A percentile compares a stretch with the other conserved stretches of the same genome.
Conservation (phyloP, 2,797 vertebrate species). For the Sylvia borin region DNA sequence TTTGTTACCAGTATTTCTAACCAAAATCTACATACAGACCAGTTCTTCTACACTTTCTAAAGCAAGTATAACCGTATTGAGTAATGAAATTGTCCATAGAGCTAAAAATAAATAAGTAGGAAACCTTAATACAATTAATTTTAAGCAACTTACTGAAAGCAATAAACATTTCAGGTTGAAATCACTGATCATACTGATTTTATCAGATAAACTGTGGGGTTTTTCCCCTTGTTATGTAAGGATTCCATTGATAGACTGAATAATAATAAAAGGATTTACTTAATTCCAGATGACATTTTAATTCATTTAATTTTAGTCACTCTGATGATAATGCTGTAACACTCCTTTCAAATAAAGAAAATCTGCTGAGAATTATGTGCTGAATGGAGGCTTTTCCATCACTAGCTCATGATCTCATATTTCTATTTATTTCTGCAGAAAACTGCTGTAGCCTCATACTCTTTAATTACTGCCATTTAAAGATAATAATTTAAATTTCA, state of each 20-base stretch:
- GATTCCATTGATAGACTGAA: slow-evolving; percentile 47
- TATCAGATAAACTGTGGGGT: slow-evolving; percentile 6
- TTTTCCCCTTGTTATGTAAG: slow-evolving; percentile 6
- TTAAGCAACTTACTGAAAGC: slow-evolving; percentile 41
- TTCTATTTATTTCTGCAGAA: slow-evolving; percentile 6
- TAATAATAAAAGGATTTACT: slow-evolving; percentile 64
- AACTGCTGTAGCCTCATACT: background rate
- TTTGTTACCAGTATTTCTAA: background rate
- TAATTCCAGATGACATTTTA: slow-evolving; percentile 63
- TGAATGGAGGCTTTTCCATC: slow-evolving; percentile 14
- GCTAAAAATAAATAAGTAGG: background rate
- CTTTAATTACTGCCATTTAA: slow-evolving; percentile 24
- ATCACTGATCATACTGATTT: slow-evolving; percentile 40
- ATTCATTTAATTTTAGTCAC: slow-evolving; percentile 52
- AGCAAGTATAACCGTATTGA: background rate
- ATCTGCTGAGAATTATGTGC: slow-evolving; percentile 46
- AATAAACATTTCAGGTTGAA: slow-evolving; percentile 36
- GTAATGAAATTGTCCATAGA: background rate
- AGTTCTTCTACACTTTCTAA: background rate
- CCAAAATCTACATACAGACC: background rate
- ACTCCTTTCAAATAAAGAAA: slow-evolving; percentile 59
- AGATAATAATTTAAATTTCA: slow-evolving; percentile 10
- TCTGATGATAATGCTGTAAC: slow-evolving; percentile 47
- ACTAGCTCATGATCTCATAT: background rate
- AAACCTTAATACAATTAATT: background rate